Evolutionary conservation across 2,113 vertebrate genomes (phyloP).

Genomic region (Sakesphorus luctuosus): DNA sequence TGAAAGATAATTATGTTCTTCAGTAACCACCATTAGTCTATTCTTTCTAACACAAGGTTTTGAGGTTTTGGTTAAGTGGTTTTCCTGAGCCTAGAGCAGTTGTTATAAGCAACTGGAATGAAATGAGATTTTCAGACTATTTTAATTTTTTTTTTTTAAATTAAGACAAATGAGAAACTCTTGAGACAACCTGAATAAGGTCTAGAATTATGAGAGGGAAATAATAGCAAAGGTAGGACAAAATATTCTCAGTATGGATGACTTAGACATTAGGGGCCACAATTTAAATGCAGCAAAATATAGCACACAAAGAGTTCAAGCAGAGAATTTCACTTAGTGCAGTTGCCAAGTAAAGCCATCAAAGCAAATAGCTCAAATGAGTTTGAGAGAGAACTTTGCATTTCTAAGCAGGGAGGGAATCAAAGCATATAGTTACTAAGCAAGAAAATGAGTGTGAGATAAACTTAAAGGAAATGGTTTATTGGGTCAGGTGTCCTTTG

Average conservation of each 20-base stretch:
- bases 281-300: slow-evolving; percentile 22
- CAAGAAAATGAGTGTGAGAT: slow-evolving; percentile 44
- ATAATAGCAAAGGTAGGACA: not conserved
- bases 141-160: not conserved
- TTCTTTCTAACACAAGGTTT: not conserved
- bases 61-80: not conserved
- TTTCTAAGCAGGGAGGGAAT: slow-evolving; percentile 18
- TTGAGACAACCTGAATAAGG: not conserved
- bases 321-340: not conserved
- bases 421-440: slow-evolving; percentile 38
- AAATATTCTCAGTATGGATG: not conserved
- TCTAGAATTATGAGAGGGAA: not conserved
- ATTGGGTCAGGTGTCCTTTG: slow-evolving; percentile 34
- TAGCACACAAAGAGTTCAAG: not conserved
- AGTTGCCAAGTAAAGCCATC: slow-evolving; percentile 17
- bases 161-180: not conserved
- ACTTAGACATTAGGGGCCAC: not conserved
- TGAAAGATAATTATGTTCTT: not conserved
- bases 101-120: not conserved
- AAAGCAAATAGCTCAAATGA: slow-evolving; percentile 35
- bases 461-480: slow-evolving; percentile 47
- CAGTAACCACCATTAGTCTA: not conserved
- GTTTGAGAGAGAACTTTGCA: not conserved
- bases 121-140: not conserved
- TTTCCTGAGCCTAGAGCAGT: not conserved